These are phyloP conservation scores for Euphydryas editha DNA, from an alignment of 2,888 invertebrate species.

Conservation along the genomic window DNA sequence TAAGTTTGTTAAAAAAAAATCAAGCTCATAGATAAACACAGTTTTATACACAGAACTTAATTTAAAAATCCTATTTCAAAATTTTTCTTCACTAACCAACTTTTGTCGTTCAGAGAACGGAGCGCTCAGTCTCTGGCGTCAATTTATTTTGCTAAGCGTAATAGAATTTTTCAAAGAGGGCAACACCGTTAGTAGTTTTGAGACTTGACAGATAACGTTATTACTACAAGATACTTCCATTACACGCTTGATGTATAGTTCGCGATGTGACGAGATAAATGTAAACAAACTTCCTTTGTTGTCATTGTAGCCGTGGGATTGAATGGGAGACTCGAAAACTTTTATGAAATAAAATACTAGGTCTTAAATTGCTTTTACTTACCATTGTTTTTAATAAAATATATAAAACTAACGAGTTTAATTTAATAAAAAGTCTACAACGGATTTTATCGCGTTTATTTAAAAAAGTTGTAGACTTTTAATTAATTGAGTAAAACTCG, in stretches of 20 bases:
- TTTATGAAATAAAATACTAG: background rate
- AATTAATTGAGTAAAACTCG: too few species aligned
- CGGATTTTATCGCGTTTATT: too few species aligned
- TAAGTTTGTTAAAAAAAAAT: too few species aligned
- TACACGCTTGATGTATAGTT: slow-evolving; percentile 45
- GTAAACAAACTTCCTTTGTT: slow-evolving; percentile 34
- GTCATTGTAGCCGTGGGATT: slow-evolving; percentile 2
- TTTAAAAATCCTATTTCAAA: slow-evolving; percentile 27
- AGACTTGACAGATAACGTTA: slow-evolving; percentile 57
- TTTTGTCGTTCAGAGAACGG: slow-evolving; percentile 18
- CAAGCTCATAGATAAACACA: background rate
- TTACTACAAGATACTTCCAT: slow-evolving; percentile 64
- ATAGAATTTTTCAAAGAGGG: slow-evolving; percentile 53
- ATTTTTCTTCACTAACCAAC: slow-evolving; percentile 24
- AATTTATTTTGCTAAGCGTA: slow-evolving; percentile 60
- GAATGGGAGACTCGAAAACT: background rate
- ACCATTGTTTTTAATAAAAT: too few species aligned
- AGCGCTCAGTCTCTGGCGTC: slow-evolving; percentile 44
- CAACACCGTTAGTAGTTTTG: slow-evolving; percentile 52
- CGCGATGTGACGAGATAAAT: slow-evolving; percentile 36
- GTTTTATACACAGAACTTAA: slow-evolving; percentile 14
- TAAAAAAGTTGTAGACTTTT: too few species aligned
- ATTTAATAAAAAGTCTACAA: too few species aligned
- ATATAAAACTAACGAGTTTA: too few species aligned
- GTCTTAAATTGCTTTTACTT: background rate